A percentile compares a stretch with the other conserved stretches of the same genome.
Evolutionary conservation across 92 coral and sea anemone genomes (phyloP).

Genomic region (Chrysogorgia sp.): DNA sequence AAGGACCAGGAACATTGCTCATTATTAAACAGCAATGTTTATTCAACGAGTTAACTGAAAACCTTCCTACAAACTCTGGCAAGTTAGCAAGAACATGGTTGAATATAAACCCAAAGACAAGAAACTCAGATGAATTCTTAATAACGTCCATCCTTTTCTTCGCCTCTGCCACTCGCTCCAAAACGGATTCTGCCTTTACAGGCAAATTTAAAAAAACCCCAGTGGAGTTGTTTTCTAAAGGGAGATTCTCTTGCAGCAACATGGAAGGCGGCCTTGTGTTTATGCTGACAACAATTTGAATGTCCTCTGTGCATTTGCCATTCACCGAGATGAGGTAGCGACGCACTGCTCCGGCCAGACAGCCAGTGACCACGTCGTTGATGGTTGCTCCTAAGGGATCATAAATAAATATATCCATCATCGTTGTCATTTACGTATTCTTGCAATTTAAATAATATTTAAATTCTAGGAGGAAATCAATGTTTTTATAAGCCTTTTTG

Average conservation of each 20-base stretch:
- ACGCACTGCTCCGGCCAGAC: conserved; percentile 93
- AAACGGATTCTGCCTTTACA: conserved; percentile 65
- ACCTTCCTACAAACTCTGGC: conserved; percentile 83
- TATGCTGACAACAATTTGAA: conserved; percentile 85
- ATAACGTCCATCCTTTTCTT: conserved; percentile 90
- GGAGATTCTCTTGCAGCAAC: conserved; percentile 78
- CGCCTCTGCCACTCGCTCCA: conserved; percentile 78
- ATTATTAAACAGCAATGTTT: conserved; percentile 83
- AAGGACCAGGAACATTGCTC: conserved; percentile 95
- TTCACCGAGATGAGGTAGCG: conserved; percentile 75
- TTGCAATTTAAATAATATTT: not conserved
- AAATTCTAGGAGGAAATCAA: too few species aligned
- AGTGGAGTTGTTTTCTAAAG: conserved; percentile 88
- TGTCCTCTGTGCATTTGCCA: conserved; percentile 76
- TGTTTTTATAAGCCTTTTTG: too few species aligned
- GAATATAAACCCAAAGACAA: conserved; percentile 80
- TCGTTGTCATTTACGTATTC: too few species aligned
- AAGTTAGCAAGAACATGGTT: conserved; percentile 77
- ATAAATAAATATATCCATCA: too few species aligned
- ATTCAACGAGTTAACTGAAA: conserved; percentile 77
- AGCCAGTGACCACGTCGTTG: conserved; percentile 90
- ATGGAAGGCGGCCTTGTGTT: conserved; percentile 83
- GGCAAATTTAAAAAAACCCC: conserved; percentile 84
- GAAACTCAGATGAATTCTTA: conserved; percentile 86
- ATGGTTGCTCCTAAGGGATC: conserved; percentile 76